Percentiles rank a stretch among this genome's conserved stretches.
Evolutionary conservation across 2,113 vertebrate species (phyloP).

Genomic region (Kryptolebias marmoratus): DNA sequence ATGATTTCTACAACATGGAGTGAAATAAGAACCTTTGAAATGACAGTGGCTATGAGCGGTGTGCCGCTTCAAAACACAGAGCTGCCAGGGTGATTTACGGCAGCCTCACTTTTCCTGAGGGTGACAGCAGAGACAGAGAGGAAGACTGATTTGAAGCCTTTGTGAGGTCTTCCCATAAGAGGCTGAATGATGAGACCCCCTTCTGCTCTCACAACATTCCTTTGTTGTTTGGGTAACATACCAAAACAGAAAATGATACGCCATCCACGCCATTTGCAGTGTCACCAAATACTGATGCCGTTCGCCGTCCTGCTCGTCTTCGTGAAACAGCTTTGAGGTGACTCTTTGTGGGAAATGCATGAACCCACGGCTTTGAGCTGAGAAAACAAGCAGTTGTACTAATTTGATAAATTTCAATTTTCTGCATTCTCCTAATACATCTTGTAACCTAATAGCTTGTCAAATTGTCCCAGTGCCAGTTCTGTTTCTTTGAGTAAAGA

Average conservation of each 20-base stretch:
- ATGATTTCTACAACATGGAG: constrained; percentile 51
- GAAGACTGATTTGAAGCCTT: constrained; percentile 72
- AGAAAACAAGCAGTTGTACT: constrained; percentile 54
- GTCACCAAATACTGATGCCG: constrained; percentile 64
- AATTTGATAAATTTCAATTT: constrained; percentile 51
- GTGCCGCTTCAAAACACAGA: constrained; percentile 72
- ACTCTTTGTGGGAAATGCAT: constrained; percentile 55
- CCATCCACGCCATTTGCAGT: constrained; percentile 52
- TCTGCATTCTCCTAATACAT: constrained; percentile 34
- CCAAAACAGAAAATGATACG: constrained; percentile 73
- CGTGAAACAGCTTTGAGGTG: constrained; percentile 17
- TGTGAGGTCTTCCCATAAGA: constrained; percentile 77
- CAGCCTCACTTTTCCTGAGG: constrained; percentile 72
- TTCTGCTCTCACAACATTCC: constrained; percentile 79
- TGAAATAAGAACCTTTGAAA: constrained; percentile 71
- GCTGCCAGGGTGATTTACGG: constrained; percentile 82
- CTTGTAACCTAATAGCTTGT: constrained; percentile 50
- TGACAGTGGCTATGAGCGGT: constrained; percentile 63
- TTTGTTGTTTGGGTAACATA: constrained; percentile 77
- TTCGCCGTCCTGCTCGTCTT: constrained; percentile 7
- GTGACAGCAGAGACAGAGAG: constrained; percentile 71
- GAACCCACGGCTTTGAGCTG: constrained; percentile 13
- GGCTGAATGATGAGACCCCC: constrained; percentile 74
- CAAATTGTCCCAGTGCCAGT: constrained; percentile 44
- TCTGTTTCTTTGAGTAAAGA: constrained; percentile 28